phyloP scores from a whole-genome alignment of 2,888 invertebrate genomes.

The Rhingia rostrata region DNA sequence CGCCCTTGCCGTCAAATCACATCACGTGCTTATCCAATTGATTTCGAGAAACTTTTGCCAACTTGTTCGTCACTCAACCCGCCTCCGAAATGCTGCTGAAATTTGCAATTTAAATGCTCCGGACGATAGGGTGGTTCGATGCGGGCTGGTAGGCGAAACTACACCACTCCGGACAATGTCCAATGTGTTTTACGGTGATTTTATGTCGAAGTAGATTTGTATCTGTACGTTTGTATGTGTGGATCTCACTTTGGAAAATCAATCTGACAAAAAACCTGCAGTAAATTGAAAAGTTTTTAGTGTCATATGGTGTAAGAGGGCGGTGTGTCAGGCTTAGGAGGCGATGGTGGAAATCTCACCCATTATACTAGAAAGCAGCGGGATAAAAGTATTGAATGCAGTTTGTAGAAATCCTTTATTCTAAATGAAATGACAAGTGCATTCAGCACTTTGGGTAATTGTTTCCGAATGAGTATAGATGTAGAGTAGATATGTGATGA shows the following conservation, averaged over 20 bases:
- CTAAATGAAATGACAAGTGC: conserved; percentile 60
- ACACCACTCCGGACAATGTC: conserved; percentile 38
- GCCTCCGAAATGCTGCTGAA: conserved; percentile 39
- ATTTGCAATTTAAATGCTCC: conserved; percentile 69
- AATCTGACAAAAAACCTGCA: conserved; percentile 49
- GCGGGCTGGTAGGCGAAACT: neutral
- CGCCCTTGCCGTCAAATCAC: conserved; percentile 45
- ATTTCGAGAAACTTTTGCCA: conserved; percentile 58
- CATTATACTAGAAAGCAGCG: neutral
- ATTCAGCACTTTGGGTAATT: conserved; percentile 61
- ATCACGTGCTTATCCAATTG: conserved; percentile 67
- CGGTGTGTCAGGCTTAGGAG: neutral
- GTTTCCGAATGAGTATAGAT: conserved; percentile 55
- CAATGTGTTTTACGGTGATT: conserved; percentile 45
- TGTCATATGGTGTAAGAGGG: conserved; percentile 25
- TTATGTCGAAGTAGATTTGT: conserved; percentile 19
- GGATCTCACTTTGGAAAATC: conserved; percentile 45
- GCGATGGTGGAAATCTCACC: neutral
- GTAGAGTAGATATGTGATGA: conserved; percentile 6
- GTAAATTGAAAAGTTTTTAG: conserved; percentile 64
- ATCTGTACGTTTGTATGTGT: conserved; percentile 7
- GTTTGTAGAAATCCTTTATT: conserved; percentile 37
- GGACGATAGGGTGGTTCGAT: neutral
- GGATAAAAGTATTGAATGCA: conserved; percentile 29
- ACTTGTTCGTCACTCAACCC: conserved; percentile 3